phyloP scores from a whole-genome alignment of 1,140 invertebrate species.

The Drosophila athabasca region DNA sequence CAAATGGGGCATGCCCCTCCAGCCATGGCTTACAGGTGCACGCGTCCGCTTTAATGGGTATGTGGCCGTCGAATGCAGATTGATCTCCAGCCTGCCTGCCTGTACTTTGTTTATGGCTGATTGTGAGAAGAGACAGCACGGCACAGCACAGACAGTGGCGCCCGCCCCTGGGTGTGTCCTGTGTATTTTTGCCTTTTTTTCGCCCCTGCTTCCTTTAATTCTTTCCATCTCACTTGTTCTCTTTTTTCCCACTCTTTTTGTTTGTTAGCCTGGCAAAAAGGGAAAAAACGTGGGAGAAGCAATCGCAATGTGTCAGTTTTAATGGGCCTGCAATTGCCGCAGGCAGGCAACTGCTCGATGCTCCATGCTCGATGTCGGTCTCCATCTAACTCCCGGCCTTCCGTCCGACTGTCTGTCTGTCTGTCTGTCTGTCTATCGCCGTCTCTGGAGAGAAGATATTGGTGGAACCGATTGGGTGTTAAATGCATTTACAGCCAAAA shows the following conservation, averaged over 20 bases:
- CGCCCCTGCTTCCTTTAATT: neutral
- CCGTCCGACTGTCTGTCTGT: constrained; percentile 12
- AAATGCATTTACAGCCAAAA: constrained; percentile 41
- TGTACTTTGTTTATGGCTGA: constrained; percentile 18
- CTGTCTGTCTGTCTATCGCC: neutral
- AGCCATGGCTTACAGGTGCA: neutral
- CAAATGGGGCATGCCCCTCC: constrained; percentile 21
- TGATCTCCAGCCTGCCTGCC: neutral
- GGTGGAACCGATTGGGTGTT: constrained; percentile 51
- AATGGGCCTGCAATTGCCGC: constrained; percentile 76
- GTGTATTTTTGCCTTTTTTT: constrained; percentile 23
- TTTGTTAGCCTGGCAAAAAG: constrained; percentile 13
- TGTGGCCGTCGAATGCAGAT: neutral
- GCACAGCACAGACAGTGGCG: neutral
- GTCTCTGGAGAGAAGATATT: constrained; percentile 24
- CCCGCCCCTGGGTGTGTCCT: constrained; percentile 21
- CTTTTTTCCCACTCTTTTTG: constrained; percentile 10
- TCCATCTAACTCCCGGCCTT: constrained; percentile 10
- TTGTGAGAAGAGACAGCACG: constrained; percentile 15
- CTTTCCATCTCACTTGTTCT: neutral
- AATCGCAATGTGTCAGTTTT: constrained; percentile 80
- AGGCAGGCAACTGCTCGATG: constrained; percentile 14
- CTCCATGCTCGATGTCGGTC: constrained; percentile 51
- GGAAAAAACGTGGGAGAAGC: constrained; percentile 43
- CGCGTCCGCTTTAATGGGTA: neutral